A percentile compares a stretch with the other conserved stretches of the same genome.
phyloP scores from a whole-genome alignment of 2,888 invertebrate genomes.

The Napeogenes sylphis region DNA sequence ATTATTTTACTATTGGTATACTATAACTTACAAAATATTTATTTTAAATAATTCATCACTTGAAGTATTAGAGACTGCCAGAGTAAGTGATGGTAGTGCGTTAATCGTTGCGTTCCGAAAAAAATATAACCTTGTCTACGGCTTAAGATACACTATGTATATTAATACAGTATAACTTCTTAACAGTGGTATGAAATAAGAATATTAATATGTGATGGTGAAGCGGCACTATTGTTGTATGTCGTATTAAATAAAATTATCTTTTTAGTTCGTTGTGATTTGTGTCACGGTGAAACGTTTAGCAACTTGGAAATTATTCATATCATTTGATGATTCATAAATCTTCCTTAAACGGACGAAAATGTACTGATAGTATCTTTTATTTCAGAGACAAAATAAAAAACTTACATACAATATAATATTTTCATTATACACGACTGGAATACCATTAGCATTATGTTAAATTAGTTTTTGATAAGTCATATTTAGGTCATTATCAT shows the following conservation, averaged over 20 bases:
- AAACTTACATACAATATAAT: no score
- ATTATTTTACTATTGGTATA: no score
- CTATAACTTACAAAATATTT: no score
- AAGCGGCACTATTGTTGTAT: slow-evolving; percentile 22
- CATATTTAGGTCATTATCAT: slow-evolving; percentile 18
- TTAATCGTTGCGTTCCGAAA: no score
- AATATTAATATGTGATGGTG: slow-evolving; percentile 14
- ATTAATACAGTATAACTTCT: not conserved
- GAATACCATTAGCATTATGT: not conserved
- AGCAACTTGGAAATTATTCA: slow-evolving; percentile 15
- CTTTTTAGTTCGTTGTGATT: slow-evolving; percentile 21
- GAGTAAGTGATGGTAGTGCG: no score
- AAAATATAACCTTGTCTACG: no score
- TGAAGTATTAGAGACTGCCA: no score
- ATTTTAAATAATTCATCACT: no score
- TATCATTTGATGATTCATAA: not conserved
- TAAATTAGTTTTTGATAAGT: slow-evolving; percentile 6
- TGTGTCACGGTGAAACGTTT: slow-evolving; percentile 21
- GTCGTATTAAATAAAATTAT: slow-evolving; percentile 17
- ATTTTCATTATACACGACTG: no score
- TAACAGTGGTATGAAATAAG: not conserved
- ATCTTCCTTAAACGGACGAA: not conserved
- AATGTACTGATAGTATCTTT: no score
- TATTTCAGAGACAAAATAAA: no score
- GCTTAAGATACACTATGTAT: not conserved